phyloP scores from a whole-genome alignment of 2,797 vertebrate genomes.

The Dipus sagitta region DNA sequence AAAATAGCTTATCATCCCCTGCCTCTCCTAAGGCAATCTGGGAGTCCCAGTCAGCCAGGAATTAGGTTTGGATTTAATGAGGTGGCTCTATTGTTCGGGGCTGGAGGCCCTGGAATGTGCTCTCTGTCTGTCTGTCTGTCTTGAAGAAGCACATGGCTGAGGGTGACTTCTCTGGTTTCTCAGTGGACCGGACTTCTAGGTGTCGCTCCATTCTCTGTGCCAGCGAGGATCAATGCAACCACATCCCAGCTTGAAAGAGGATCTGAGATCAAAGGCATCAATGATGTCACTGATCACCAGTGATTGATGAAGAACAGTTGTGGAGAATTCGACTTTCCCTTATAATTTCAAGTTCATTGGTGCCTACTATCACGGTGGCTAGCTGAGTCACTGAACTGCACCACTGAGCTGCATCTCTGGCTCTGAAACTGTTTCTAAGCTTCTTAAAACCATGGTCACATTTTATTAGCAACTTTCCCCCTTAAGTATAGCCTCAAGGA shows the following conservation, averaged over 20 bases:
- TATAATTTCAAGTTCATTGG: conserved; percentile 87
- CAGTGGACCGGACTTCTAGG: conserved; percentile 87
- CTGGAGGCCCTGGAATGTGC: conserved; percentile 83
- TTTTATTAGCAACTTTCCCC: conserved; percentile 30
- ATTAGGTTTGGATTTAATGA: conserved; percentile 77
- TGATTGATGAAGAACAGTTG: conserved; percentile 97
- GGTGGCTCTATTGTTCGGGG: conserved; percentile 82
- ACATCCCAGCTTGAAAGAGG: conserved; percentile 92
- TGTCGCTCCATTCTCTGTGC: conserved; percentile 83
- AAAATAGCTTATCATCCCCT: conserved; percentile 63
- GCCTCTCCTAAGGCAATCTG: conserved; percentile 38
- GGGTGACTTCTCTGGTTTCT: conserved; percentile 89
- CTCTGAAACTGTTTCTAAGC: conserved; percentile 52
- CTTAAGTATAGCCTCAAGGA: conserved; percentile 4
- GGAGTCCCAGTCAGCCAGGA: conserved; percentile 61
- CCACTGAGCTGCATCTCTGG: background rate
- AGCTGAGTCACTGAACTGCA: background rate
- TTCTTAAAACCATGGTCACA: background rate
- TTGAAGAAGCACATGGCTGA: conserved; percentile 83
- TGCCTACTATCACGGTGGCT: conserved; percentile 70
- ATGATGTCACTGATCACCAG: conserved; percentile 94
- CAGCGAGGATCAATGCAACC: conserved; percentile 85
- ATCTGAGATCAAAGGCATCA: conserved; percentile 95
- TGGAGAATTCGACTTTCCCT: conserved; percentile 85
- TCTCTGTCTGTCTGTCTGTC: conserved; percentile 79